Base-by-base conservation (phyloP, 2,888 invertebrate species). In the Xiphydria camelus region DNA sequence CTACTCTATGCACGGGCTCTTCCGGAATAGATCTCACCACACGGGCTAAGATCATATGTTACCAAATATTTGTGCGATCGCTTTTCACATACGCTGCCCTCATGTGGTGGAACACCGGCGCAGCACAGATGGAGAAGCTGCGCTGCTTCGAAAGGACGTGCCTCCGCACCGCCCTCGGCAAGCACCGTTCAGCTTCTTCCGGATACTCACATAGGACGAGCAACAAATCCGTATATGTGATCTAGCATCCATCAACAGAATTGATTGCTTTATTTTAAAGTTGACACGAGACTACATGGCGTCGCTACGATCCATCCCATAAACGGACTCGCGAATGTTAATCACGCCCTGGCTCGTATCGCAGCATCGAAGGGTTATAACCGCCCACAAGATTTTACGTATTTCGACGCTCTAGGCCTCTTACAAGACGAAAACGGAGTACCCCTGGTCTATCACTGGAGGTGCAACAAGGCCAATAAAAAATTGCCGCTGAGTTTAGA, bases 361-460 rank as follows among this genome's bases (percentile, higher is more conserved):
- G n/a, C 39, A 0, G 6, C 26, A 21, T 25, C 22, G 12, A 22
- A 37, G 0, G 49, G 43, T 2, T 47, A 40, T 9, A 20, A 43
- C 22, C 42, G 40, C 1, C 47, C 47, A 2, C 37, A 53, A 23
- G 34, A 41, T 4, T 50, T 49, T 10, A 12, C 23, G 1, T 47
- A 21, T 5, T 12, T 45, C 3, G 47, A 50, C 17, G 7, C 5
- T 2, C 18, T 43, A 1, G 36, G 42, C 1, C 40, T 31, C 6
- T 31, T 50, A 5, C 53, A 47, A 25, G 40, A 49, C n/a, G 7
- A 9, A 1, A 31, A 39, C 10, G 49, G 49, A 19, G 21, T 50
- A 2, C 50, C 49, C 1, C 47, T 47, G 9, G 41, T 47, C 5
- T 53, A 47, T 7, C 47, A 50, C n/a, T n/a, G n/a, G n/a, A n/a